Evolutionary conservation across 2,797 vertebrate genomes (phyloP), one percentile per base, ranked within the genome.

Genomic region (Discoglossus pictus): DNA sequence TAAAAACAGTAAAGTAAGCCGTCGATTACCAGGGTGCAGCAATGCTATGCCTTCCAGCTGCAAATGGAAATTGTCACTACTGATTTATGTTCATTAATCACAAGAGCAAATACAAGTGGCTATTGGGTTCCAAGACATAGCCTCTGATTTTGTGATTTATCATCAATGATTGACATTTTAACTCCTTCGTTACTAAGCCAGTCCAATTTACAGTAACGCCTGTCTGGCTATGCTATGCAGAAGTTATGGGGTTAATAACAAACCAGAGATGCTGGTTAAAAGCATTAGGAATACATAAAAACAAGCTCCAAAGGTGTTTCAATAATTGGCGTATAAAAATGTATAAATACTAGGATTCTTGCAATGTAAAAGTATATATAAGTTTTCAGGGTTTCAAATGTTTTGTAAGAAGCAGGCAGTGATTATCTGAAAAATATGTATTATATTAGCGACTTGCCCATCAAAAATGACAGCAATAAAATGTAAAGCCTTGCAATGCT

Each of bases 201-300:
- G 6, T n/a, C 6, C 16, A 24, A 12, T 4, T 13, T n/a, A n/a
- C n/a, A 8, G 27, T 4, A 31, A 31, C 27, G 27, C 27, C 4
- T 31, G 5, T 18, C 18, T 3, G 31, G 15, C 2, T 23, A 6
- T 25, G 27, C 15, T 2, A 7, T 31, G 3, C 16, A 46, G 51
- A 6, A 43, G 35, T 35, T 13, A 47, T 27, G 18, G 39, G 40
- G 62, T 65, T 56, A 56, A 65, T 20, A 68, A 39, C 13, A 68
- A 78, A n/a, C n/a, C 75, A 76, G 59, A 78, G 58, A 82, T 63
- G 68, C 75, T 76, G 55, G 15, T 75, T 72, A 10, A 1, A 48
- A 80, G 58, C 48, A 79, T 23, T n/a, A 63, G 86, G 72, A 75
- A 71, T n/a, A n/a, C n/a, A n/a, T n/a, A n/a, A 78, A 82, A 83